Evolutionary conservation across 2,113 vertebrate genomes (phyloP), one percentile per base, ranked within the genome.

Genomic region (Tursiops truncatus): DNA sequence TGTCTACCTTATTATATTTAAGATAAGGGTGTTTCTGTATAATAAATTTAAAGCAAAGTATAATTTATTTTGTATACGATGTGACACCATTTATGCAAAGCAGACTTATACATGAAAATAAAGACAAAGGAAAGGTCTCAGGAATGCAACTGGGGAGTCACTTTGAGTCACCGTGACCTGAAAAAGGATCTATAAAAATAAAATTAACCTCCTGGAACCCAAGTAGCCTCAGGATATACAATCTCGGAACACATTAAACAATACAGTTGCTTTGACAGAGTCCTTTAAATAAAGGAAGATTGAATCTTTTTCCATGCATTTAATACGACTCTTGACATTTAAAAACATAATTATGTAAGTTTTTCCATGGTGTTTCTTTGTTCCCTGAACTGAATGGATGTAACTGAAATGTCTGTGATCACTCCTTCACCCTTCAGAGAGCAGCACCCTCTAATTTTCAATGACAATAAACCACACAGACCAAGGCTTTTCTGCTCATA

Each of bases 131-230:
- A 92, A 96, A 93, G 15, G 26, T 36, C 12, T 76, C 14, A 67
- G 89, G 33, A 91, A 81, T 80, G 38, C 2, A 67, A 58, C 38
- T 58, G 25, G 28, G 33, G 47, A 89, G 41, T 95, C 50, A 79
- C 33, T 88, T 25, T 41, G 47, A 88, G 84, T 94, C 68, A 90
- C 50, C 50, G 23, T 79, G 41, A 95, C 80, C 80, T 96, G 38
- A 2, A 13, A 80, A 95, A 85, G 26, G 23, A 89, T 89, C 76
- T 97, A 87, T 85, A 97, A 85, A 56, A 96, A 92, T 94, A 79
- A 96, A 97, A 94, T 97, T 95, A 96, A 95, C 14, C 58, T 97
- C 63, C 60, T 26, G 12, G 44, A 97, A 96, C 70, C 21, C 3
- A 71, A 89, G 47, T 82, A 62, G 81, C 88, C 81, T 94, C 65